Conservation (phyloP, 2,797 vertebrate genomes). For the Nannoperca obscura region DNA sequence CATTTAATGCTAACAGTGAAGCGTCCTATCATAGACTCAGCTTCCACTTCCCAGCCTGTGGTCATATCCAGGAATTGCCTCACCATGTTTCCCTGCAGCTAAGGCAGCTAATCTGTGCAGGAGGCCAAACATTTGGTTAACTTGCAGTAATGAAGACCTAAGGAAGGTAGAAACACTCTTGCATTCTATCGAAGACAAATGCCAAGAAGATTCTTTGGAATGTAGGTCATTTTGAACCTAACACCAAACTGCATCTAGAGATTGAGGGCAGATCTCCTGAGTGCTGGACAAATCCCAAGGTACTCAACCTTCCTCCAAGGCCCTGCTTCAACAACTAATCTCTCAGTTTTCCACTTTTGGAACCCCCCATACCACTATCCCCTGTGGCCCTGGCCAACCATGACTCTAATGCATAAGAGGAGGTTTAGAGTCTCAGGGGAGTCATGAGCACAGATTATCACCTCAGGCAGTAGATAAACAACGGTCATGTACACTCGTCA, state of each 20-base stretch:
- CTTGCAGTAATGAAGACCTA: background rate
- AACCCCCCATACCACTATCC: background rate
- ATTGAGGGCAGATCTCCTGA: slow-evolving; percentile 12
- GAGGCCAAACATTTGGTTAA: slow-evolving; percentile 5
- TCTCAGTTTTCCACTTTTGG: slow-evolving; percentile 31
- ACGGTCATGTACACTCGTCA: slow-evolving; percentile 51
- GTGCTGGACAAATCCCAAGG: slow-evolving; percentile 22
- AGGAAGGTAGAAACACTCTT: background rate
- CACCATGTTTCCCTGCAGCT: background rate
- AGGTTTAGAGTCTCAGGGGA: slow-evolving; percentile 56
- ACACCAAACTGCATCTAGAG: background rate
- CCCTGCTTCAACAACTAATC: slow-evolving; percentile 37
- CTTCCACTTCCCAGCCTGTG: slow-evolving; percentile 9
- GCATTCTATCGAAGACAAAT: background rate
- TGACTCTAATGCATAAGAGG: slow-evolving; percentile 54
- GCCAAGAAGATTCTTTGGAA: background rate
- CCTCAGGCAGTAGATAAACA: slow-evolving; percentile 72
- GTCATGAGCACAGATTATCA: slow-evolving; percentile 71
- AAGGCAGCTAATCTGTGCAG: background rate
- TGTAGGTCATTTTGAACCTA: background rate
- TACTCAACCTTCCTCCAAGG: slow-evolving; percentile 7
- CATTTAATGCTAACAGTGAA: slow-evolving; percentile 43
- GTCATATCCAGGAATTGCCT: background rate
- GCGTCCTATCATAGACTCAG: slow-evolving; percentile 1
- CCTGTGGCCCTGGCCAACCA: slow-evolving; percentile 23